Evolutionary conservation across 2,888 invertebrate species (phyloP).

Genomic region (Cryptocheilus praepositus): DNA sequence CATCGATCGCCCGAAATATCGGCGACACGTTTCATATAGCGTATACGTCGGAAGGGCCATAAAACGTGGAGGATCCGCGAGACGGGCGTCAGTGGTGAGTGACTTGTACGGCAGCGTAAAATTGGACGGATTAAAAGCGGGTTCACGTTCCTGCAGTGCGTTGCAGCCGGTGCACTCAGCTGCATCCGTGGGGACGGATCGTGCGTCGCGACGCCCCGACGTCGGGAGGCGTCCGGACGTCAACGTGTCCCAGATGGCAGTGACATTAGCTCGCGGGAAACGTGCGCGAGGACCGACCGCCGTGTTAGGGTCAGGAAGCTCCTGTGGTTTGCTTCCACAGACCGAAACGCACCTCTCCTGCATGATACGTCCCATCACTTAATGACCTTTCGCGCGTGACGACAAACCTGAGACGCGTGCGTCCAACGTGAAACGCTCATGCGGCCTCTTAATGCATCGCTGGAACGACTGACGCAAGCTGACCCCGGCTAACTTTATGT

Average conservation of each 20-base stretch:
- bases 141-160: too few relatives aligned
- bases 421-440: neutral
- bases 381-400: constrained; percentile 5
- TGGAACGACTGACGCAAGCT: too few relatives aligned
- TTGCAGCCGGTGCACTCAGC: neutral
- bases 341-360: constrained; percentile 31
- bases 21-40: neutral
- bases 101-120: constrained; percentile 26
- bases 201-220: constrained; percentile 14
- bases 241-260: constrained; percentile 53
- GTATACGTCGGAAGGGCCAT: neutral
- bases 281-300: constrained; percentile 44
- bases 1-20: neutral
- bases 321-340: constrained; percentile 45
- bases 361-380: neutral
- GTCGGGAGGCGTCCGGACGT: constrained; percentile 42
- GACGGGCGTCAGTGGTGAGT: too few relatives aligned
- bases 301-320: constrained; percentile 41
- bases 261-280: constrained; percentile 48
- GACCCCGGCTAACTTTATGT: too few relatives aligned
- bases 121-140: constrained; percentile 41
- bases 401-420: constrained; percentile 1
- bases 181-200: neutral
- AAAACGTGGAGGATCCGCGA: neutral
- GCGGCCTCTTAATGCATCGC: too few relatives aligned